Conservation (phyloP, 2,797 vertebrate genomes). For the Xenentodon cancila region DNA sequence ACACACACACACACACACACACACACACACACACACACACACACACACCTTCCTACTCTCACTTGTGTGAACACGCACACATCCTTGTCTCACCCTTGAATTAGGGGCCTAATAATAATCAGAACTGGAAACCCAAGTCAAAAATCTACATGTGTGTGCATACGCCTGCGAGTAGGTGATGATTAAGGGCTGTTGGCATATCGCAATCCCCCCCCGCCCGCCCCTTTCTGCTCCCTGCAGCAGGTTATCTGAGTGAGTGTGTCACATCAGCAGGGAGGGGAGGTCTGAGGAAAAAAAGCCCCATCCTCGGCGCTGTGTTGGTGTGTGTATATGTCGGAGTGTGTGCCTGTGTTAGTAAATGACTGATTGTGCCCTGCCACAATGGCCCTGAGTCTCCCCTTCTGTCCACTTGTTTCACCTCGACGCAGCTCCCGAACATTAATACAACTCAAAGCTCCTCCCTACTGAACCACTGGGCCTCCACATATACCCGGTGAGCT, state of each 20-base stretch:
- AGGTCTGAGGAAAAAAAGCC: constrained; percentile 46
- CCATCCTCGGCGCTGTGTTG: constrained; percentile 46
- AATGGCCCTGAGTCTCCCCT: constrained; percentile 56
- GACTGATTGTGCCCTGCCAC: constrained; percentile 74
- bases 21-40: too few species aligned
- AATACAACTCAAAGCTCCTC: constrained; percentile 58
- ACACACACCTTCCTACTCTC: not conserved
- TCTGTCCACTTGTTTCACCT: constrained; percentile 46
- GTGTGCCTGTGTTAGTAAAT: constrained; percentile 55
- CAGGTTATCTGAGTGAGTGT: constrained; percentile 72
- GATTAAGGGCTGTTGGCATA: constrained; percentile 68
- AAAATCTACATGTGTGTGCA: constrained; percentile 28
- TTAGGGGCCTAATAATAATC: constrained; percentile 52
- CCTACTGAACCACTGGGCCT: constrained; percentile 53
- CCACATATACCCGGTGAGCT: constrained; percentile 63
- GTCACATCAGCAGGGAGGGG: constrained; percentile 59
- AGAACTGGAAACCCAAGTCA: constrained; percentile 35
- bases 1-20: too few species aligned
- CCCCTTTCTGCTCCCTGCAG: constrained; percentile 45
- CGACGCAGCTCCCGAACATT: constrained; percentile 57
- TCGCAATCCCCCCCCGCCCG: constrained; percentile 27
- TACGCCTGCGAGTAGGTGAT: constrained; percentile 47
- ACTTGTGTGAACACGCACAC: constrained; percentile 41
- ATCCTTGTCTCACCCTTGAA: constrained; percentile 56
- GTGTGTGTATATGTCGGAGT: constrained; percentile 38